phyloP scores from a whole-genome alignment of 2,888 invertebrate genomes.

The Xestia rhomboidea region DNA sequence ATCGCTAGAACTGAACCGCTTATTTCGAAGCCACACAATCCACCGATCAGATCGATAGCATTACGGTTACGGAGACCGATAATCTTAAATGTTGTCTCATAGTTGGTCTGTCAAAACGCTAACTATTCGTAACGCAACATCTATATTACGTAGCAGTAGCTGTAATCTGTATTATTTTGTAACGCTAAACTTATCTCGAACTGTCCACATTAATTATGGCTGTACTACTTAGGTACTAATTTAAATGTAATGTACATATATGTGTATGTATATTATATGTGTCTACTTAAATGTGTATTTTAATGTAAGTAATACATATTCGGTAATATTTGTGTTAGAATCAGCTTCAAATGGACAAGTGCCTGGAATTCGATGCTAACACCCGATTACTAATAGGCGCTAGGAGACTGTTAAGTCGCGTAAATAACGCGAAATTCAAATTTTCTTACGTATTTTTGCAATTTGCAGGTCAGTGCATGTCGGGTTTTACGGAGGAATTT shows the following conservation, averaged over 20 bases:
- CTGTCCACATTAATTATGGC: constrained; percentile 32
- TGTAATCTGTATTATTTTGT: constrained; percentile 53
- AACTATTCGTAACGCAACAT: constrained; percentile 49
- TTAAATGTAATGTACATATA: no score
- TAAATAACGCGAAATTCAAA: no score
- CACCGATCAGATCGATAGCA: constrained; percentile 26
- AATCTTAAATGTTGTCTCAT: constrained; percentile 71
- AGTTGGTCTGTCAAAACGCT: constrained; percentile 68
- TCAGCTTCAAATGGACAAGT: not conserved
- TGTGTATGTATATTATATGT: no score
- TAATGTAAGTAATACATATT: no score
- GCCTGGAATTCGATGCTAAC: not conserved
- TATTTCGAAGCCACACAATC: constrained; percentile 27
- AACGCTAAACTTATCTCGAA: constrained; percentile 25
- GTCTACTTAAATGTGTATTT: no score
- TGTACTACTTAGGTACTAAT: constrained; percentile 15
- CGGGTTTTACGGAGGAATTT: no score
- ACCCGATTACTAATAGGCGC: not conserved
- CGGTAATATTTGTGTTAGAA: not conserved
- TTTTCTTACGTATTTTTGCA: no score
- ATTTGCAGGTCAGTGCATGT: no score
- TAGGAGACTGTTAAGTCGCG: no score
- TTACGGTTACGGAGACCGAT: constrained; percentile 44
- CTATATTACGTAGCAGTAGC: constrained; percentile 38
- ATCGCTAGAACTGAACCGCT: not conserved